Evolutionary conservation across 2,113 vertebrate species (phyloP), one percentile per base, ranked within the genome.

Genomic region (Megaptera novaeangliae): DNA sequence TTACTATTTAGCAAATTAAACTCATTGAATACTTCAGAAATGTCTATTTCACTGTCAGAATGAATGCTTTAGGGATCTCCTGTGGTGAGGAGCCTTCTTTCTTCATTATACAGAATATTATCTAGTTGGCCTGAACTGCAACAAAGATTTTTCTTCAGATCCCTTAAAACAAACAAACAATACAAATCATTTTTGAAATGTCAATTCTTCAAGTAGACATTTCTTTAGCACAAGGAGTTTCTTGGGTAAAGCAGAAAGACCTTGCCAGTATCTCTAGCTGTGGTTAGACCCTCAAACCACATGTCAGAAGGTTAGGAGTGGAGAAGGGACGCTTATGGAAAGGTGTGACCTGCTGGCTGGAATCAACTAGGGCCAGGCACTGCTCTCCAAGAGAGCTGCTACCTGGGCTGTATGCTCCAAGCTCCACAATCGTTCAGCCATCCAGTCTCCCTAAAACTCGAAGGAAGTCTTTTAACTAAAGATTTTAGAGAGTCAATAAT

Each of bases 1-100:
- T 96, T 96, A 59, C 74, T 97, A 61, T 71, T 96, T 92, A 96
- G 64, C 96, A 97, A 95, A 96, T 95, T 94, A 94, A 97, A 85
- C 49, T 96, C 94, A 94, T 15, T 68, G 69, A 90, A 83, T 66
- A 75, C 88, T 96, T 97, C 64, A 96, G 81, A 96, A 95, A 90
- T 61, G 69, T 90, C 87, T 96, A 7, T 36, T 75, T 95, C 66
- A 6, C 71, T 84, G 84, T 95, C 91, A 82, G n/a, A 92, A 94
- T 44, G 39, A 81, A 72, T 61, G 57, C 80, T 61, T 95, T 77
- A 77, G 61, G 74, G 68, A 83, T 89, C 2, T 36, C 71, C 57
- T 9, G 1, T 57, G n/a, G 52, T n/a, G 11, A 85, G 27, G 27
- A 63, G 34, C 13, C 81, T 96, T 93, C 41, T 81, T 90, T 81